Conservation (phyloP, 2,113 vertebrate species). For the Melanerpes aurifrons region DNA sequence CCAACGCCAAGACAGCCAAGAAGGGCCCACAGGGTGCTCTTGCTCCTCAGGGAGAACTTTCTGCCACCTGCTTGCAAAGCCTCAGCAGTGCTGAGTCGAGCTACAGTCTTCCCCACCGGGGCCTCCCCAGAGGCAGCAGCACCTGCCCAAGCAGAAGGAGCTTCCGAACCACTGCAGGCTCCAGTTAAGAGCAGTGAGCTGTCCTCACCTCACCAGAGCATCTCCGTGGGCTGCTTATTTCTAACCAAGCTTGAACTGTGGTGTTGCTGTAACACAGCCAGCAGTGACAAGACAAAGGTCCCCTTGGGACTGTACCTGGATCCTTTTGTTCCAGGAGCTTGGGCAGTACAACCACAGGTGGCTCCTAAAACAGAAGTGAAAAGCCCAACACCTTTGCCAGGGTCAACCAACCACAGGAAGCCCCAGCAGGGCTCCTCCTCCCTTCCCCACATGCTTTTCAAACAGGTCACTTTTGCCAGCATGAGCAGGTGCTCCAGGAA, state of each 20-base stretch:
- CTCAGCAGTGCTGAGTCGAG: rapidly evolving
- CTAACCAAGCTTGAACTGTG: background rate
- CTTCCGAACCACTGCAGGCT: no score
- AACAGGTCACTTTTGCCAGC: background rate
- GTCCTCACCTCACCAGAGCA: background rate
- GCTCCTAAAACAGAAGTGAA: background rate
- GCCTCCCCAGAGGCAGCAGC: background rate
- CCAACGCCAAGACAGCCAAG: rapidly evolving
- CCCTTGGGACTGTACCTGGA: background rate
- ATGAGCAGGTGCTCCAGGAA: background rate
- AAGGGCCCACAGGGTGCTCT: background rate
- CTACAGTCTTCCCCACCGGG: background rate
- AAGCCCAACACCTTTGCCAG: background rate
- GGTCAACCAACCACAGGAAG: background rate
- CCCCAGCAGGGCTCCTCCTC: background rate
- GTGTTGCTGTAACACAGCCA: rapidly evolving
- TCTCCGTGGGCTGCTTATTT: background rate
- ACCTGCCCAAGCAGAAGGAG: background rate
- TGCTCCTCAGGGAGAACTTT: background rate
- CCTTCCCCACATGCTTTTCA: background rate
- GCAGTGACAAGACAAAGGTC: background rate
- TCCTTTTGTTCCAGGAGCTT: background rate
- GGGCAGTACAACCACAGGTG: background rate
- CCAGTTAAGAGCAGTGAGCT: background rate
- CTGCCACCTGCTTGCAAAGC: background rate